Percentiles rank a stretch among this genome's conserved stretches.
These are phyloP conservation scores for Beris morrisii DNA, from an alignment of 2,888 invertebrate species.

Conservation along the genomic window DNA sequence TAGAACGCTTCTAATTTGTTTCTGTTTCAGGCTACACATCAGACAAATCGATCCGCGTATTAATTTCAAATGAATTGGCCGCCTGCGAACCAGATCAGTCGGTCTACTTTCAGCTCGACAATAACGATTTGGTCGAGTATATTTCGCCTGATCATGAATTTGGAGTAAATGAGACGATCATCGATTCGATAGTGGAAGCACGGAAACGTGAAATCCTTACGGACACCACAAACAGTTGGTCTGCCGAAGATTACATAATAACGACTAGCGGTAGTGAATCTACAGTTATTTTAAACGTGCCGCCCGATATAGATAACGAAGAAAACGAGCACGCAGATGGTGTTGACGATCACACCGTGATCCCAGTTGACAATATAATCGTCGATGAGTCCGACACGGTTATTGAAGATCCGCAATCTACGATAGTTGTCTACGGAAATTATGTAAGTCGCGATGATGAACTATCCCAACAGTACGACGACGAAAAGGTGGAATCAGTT, in stretches of 20 bases:
- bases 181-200: constrained; percentile 27
- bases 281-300: too few relatives aligned
- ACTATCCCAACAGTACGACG: neutral
- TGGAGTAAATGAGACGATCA: constrained; percentile 33
- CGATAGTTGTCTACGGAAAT: constrained; percentile 13
- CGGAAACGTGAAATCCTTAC: constrained; percentile 3
- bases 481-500: neutral
- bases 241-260: neutral
- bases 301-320: too few relatives aligned
- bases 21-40: constrained; percentile 18
- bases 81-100: constrained; percentile 4
- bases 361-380: neutral
- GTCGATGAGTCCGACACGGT: constrained; percentile 10
- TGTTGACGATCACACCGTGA: neutral
- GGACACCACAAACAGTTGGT: too few relatives aligned
- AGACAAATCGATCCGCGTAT: constrained; percentile 21
- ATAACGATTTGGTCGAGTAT: constrained; percentile 29
- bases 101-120: neutral
- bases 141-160: constrained; percentile 35
- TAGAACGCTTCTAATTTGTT: neutral
- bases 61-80: constrained; percentile 20
- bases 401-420: constrained; percentile 1
- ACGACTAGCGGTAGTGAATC: too few relatives aligned
- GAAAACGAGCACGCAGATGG: too few relatives aligned
- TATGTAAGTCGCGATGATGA: constrained; percentile 4